phyloP scores from a whole-genome alignment of 64 coral and sea anemone genomes.

The Exaiptasia diaphana region DNA sequence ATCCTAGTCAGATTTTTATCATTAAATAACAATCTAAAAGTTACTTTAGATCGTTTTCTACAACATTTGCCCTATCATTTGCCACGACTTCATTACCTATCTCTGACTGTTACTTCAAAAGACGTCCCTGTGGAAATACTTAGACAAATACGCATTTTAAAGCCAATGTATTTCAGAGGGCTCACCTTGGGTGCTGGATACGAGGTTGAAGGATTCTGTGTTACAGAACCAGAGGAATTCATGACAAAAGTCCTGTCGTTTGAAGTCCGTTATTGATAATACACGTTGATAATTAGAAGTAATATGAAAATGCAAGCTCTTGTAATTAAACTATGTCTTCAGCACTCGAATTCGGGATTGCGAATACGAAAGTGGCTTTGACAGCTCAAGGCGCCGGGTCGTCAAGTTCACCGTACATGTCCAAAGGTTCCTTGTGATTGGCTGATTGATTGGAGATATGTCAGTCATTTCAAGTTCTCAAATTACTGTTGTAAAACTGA shows the following conservation, averaged over 20 bases:
- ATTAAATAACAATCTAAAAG: background rate
- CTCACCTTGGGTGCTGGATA: background rate
- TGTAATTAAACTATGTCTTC: background rate
- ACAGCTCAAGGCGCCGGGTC: too few relatives aligned
- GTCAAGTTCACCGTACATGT: too few relatives aligned
- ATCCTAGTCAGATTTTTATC: background rate
- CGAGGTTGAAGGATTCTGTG: background rate
- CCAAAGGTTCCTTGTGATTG: too few relatives aligned
- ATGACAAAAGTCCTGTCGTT: background rate
- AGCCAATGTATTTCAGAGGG: too few relatives aligned
- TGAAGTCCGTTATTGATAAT: background rate
- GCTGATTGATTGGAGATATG: too few relatives aligned
- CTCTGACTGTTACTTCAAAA: background rate
- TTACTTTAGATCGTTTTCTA: background rate
- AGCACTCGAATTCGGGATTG: conserved; percentile 10
- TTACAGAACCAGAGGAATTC: background rate
- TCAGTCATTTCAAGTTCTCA: too few relatives aligned
- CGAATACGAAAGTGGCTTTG: conserved; percentile 9
- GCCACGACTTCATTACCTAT: background rate
- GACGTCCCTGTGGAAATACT: background rate
- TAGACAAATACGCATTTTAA: too few relatives aligned
- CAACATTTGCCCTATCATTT: background rate
- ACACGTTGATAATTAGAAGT: background rate
- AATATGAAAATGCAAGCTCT: conserved; percentile 3
- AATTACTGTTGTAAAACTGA: too few relatives aligned